phyloP scores from a whole-genome alignment of 92 coral and sea anemone species.

The Phenganax stokvisi region DNA sequence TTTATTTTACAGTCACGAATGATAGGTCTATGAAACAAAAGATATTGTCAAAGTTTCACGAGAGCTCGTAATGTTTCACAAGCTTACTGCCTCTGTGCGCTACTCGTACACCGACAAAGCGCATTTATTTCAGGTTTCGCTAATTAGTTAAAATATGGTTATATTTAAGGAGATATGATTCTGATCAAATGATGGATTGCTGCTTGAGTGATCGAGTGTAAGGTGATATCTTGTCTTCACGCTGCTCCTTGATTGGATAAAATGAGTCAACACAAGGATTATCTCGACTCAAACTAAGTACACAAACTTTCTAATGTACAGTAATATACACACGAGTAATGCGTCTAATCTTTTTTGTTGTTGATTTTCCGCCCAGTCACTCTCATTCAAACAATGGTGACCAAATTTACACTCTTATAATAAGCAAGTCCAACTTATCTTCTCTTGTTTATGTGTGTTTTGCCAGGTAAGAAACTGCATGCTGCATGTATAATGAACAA shows the following conservation, averaged over 20 bases:
- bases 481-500: too few relatives aligned
- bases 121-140: slow-evolving; percentile 65
- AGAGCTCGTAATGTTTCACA: neutral
- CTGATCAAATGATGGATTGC: slow-evolving; percentile 68
- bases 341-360: neutral
- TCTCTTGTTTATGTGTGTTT: too few relatives aligned
- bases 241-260: slow-evolving; percentile 54
- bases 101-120: slow-evolving; percentile 89
- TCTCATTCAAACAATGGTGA: too few relatives aligned
- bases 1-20: neutral
- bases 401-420: too few relatives aligned
- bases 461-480: too few relatives aligned
- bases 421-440: too few relatives aligned
- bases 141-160: slow-evolving; percentile 82
- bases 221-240: slow-evolving; percentile 60
- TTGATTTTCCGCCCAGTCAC: neutral
- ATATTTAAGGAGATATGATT: slow-evolving; percentile 75
- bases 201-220: slow-evolving; percentile 67
- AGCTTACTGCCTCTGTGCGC: slow-evolving; percentile 46
- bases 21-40: neutral
- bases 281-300: neutral
- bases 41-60: neutral
- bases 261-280: neutral
- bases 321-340: neutral
- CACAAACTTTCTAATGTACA: neutral